Evolutionary conservation across 2,113 vertebrate genomes (phyloP), one percentile per base, ranked within the genome.

Genomic region (Aleadryas rufinucha): DNA sequence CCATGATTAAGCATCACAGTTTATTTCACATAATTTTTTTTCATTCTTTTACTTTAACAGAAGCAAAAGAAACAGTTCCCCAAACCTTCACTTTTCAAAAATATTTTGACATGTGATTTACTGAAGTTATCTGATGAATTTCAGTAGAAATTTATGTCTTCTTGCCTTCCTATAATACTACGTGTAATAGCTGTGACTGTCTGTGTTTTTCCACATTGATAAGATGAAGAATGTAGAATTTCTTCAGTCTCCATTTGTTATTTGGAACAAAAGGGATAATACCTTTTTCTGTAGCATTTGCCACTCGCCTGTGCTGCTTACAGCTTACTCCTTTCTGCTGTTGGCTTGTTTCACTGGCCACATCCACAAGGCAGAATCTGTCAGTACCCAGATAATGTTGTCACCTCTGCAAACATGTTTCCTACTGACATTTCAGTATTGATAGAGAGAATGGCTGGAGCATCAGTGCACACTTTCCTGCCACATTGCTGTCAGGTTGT

Each of bases 1-100:
- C 77, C 5, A 23, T 98, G 98, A 98, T 98, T 81, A 97, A 98
- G 96, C 57, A n/a, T 82, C 89, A 44, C 35, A 42, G 87, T 85
- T 96, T 76, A 65, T 87, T 94, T 69, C 52, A 95, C 86, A 35
- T 35, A 64, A 96, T 96, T 81, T 95, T 95, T 95, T 84, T 81
- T 61, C 49, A 50, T 71, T 65, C 10, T 28, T 86, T 77, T 77
- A 71, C 80, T 91, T 92, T 92, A 80, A 56, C 64, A 90, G 87
- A 94, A 94, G 83, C 41, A 85, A 95, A 75, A 89, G 17, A 84
- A 81, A 39, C 28, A 72, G 37, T 53, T 92, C 33, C 60, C 50
- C 30, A 74, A 37, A 86, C 47, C 68, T 86, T 93, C 96, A 96
- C 93, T 96, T 94, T 83, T 84, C 39, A 96, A 95, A 95, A 74